Evolutionary conservation across 2,113 vertebrate species (phyloP).

Genomic region (Phaethon lepturus): DNA sequence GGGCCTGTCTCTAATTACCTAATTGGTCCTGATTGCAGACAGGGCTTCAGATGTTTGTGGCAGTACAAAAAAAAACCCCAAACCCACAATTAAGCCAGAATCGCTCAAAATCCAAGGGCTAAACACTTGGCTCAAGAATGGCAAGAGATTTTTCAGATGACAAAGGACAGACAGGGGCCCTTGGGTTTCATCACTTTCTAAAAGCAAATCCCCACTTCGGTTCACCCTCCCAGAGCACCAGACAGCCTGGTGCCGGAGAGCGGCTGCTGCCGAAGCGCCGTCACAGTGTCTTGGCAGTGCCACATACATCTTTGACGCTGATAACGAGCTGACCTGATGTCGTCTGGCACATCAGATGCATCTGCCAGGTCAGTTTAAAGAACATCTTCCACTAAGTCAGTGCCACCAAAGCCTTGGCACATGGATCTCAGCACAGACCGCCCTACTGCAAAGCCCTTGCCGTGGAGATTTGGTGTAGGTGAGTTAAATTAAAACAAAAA

Average conservation of each 20-base stretch:
- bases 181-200: not conserved
- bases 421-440: not conserved
- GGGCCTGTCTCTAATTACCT: not conserved
- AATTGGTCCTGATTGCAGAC: not conserved
- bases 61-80: not conserved
- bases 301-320: accelerated
- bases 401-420: not conserved
- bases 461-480: not conserved
- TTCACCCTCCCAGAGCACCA: not conserved
- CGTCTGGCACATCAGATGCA: not conserved
- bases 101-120: not conserved
- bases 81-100: not conserved
- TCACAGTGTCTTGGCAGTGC: not conserved
- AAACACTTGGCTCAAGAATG: not conserved
- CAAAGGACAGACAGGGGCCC: accelerated
- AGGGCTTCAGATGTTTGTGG: not conserved
- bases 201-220: not conserved
- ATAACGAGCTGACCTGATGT: accelerated
- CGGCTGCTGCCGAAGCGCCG: accelerated
- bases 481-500: not conserved
- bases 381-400: accelerated
- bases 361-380: not conserved
- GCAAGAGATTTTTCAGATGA: not conserved
- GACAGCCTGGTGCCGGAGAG: not conserved
- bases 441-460: not conserved